Base-by-base conservation (phyloP, 2,113 vertebrate genomes). In the Brachyhypopomus occidentalis region DNA sequence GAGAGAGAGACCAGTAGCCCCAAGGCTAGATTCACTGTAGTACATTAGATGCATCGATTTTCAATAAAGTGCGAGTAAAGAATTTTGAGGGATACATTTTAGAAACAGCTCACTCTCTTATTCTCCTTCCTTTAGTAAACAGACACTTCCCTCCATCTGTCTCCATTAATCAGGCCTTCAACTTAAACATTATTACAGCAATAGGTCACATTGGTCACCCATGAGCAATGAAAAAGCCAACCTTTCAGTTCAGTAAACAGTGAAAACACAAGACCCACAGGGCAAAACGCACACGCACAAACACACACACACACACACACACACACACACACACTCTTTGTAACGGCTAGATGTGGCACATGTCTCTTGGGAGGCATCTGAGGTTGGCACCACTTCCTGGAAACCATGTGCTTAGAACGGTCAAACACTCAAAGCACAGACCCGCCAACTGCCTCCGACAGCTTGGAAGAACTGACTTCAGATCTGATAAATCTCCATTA, bases 371-470 rank as follows among this genome's bases (percentile, higher is more conserved):
- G 59, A 80, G 78, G 78, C 63, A 56, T 63, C 16, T 30, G n/a
- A 67, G 27, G 59, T n/a, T 81, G 36, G 52, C 67, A 55, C 14
- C 20, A 12, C 36, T 63, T 77, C 67, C 36, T 67, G 52, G 60
- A 84, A 73, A 72, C 45, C 34, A 27, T 80, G 69, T 72, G 60
- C 56, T 56, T 55, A 41, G 36, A 78, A 74, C 52, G 38, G 52
- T 70, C 79, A 77, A 52, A 76, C 66, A 58, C 63, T 80, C 70
- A 80, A 74, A 36, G 25, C 79, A 55, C 79, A 25, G 16, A 66
- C 48, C 79, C 72, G 74, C 36, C 83, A 84, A 81, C 23, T 11
- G 23, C 67, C 79, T 59, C 45, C n/a, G 25, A 60, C 67, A 60
- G 77, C 56, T 17, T 12, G 59, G 59, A 83, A 78, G 77, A 56